These are phyloP conservation scores for Pristionchus entomophagus DNA, from an alignment of 2,888 invertebrate species.

Conservation along the genomic window DNA sequence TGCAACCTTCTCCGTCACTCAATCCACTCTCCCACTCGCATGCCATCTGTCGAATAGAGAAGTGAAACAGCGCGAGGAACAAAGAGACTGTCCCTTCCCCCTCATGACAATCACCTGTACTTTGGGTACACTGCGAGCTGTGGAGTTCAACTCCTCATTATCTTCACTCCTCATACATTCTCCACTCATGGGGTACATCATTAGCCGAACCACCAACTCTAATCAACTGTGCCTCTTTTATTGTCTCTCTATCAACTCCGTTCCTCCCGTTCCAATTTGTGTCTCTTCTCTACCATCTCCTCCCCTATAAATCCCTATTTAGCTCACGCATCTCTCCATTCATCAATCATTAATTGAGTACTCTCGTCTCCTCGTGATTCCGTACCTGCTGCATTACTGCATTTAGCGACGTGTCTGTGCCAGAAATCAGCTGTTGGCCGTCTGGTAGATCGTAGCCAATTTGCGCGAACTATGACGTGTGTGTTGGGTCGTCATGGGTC, in stretches of 20 bases:
- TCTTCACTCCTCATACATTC: not conserved
- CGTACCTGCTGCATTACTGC: not conserved
- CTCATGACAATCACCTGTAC: not conserved
- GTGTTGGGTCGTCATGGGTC: too few relatives aligned
- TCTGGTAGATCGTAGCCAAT: constrained; percentile 14
- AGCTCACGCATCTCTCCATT: not conserved
- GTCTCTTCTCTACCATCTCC: not conserved
- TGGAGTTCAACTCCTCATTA: not conserved
- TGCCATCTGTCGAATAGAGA: not conserved
- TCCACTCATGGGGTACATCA: not conserved
- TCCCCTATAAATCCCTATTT: not conserved
- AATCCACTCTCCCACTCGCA: not conserved
- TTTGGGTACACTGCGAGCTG: not conserved
- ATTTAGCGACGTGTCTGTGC: not conserved
- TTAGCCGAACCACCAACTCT: not conserved
- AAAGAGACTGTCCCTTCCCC: not conserved
- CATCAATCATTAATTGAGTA: constrained; percentile 22
- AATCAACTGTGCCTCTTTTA: not conserved
- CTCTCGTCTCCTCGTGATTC: not conserved
- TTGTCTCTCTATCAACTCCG: not conserved
- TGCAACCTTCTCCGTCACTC: not conserved
- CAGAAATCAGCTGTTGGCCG: not conserved
- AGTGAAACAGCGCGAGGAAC: not conserved
- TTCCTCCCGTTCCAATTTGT: not conserved
- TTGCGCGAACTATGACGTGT: constrained; percentile 20